Conservation (phyloP, 1,140 invertebrate genomes). For the Pogonognathellus flavescens region DNA sequence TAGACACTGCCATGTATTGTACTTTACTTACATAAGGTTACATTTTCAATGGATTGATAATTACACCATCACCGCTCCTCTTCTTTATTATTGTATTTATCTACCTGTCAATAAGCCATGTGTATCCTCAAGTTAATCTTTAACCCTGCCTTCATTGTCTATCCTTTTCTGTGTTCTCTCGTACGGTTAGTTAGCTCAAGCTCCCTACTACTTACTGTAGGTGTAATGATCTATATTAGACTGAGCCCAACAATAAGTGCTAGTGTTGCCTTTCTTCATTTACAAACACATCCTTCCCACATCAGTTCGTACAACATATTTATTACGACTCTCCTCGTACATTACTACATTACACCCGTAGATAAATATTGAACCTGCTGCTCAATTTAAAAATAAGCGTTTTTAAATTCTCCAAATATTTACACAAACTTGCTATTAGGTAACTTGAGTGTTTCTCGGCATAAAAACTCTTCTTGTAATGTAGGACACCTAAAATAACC, state of each 20-base stretch:
- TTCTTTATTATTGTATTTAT: slow-evolving; percentile 39
- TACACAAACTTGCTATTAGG: slow-evolving; percentile 29
- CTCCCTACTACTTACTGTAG: background rate
- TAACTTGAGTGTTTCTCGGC: background rate
- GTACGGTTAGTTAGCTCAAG: too few species aligned
- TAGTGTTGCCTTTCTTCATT: background rate
- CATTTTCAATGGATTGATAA: slow-evolving; percentile 22
- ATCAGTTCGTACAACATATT: background rate
- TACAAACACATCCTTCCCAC: slow-evolving; percentile 7
- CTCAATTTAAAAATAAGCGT: slow-evolving; percentile 41
- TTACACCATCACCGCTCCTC: slow-evolving; percentile 2
- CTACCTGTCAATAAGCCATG: slow-evolving; percentile 38
- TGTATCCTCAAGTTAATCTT: slow-evolving; percentile 8
- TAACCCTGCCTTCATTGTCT: slow-evolving; percentile 12
- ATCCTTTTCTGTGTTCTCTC: background rate
- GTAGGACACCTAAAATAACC: background rate
- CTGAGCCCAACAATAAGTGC: background rate
- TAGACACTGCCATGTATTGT: background rate
- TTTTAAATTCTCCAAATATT: slow-evolving; percentile 42
- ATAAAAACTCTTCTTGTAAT: background rate
- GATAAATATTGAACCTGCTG: slow-evolving; percentile 26
- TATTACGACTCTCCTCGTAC: background rate
- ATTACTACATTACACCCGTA: too few species aligned
- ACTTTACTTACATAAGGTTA: background rate
- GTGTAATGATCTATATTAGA: slow-evolving; percentile 42